phyloP scores from a whole-genome alignment of 2,797 vertebrate genomes.

The Ceryle rudis region DNA sequence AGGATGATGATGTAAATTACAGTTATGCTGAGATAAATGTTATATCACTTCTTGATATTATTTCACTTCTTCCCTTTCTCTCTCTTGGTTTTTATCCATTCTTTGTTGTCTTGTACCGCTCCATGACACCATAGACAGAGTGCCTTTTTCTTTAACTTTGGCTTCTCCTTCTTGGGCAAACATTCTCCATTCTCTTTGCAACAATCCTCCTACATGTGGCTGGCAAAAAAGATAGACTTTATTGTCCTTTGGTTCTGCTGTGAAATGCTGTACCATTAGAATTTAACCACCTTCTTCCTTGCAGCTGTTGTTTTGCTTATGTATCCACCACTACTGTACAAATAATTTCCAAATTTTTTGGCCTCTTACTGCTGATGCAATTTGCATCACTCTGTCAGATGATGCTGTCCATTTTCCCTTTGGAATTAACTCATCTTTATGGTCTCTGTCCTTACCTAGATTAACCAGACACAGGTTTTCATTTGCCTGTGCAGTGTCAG shows the following conservation, averaged over 20 bases:
- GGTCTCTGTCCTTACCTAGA: slow-evolving; percentile 42
- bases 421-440: slow-evolving; percentile 64
- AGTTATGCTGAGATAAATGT: background rate
- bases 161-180: background rate
- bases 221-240: background rate
- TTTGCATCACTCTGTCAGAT: slow-evolving; percentile 12
- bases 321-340: background rate
- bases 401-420: slow-evolving; percentile 30
- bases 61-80: background rate
- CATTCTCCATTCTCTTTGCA: background rate
- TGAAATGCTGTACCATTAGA: background rate
- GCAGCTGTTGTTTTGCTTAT: background rate
- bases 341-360: background rate
- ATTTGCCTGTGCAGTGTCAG: slow-evolving; percentile 43
- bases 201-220: background rate
- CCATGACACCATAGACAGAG: background rate
- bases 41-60: background rate
- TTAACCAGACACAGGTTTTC: slow-evolving; percentile 41
- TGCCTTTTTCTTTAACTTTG: background rate
- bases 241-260: background rate
- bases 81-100: background rate
- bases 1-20: background rate
- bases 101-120: background rate
- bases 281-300: background rate
- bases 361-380: background rate